These are phyloP conservation scores for Phenganax stokvisi DNA, from an alignment of 92 coral and sea anemone genomes.

Conservation along the genomic window DNA sequence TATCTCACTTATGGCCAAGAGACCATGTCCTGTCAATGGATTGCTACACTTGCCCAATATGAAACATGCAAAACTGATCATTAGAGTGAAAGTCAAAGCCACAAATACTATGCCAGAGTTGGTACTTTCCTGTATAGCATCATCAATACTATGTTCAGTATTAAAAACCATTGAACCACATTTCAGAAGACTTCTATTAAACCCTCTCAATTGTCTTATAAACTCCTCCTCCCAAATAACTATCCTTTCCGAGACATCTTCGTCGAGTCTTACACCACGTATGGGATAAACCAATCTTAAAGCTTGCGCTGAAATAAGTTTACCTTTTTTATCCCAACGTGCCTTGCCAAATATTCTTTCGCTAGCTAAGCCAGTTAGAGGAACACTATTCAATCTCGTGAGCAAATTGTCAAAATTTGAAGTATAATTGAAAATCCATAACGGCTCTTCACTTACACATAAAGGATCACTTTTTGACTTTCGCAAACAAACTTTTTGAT, in stretches of 20 bases:
- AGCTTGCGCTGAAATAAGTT: constrained; percentile 39
- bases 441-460: constrained; percentile 11
- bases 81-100: constrained; percentile 50
- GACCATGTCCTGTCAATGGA: constrained; percentile 63
- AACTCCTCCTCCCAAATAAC: constrained; percentile 56
- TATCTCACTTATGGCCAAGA: constrained; percentile 55
- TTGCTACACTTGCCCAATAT: constrained; percentile 52
- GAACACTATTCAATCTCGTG: neutral
- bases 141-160: constrained; percentile 55
- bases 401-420: constrained; percentile 7
- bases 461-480: neutral
- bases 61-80: constrained; percentile 51
- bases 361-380: neutral
- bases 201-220: constrained; percentile 42
- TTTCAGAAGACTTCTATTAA: constrained; percentile 20
- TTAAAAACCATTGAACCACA: constrained; percentile 43
- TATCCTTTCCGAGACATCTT: constrained; percentile 30
- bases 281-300: constrained; percentile 42
- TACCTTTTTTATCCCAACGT: neutral
- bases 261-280: constrained; percentile 25
- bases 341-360: constrained; percentile 6
- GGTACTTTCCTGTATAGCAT: constrained; percentile 52
- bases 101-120: constrained; percentile 52
- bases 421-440: constrained; percentile 9
- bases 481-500: constrained; percentile 41